These are phyloP conservation scores for Misgurnus anguillicaudatus DNA, from an alignment of 2,113 vertebrate genomes.

Conservation along the genomic window DNA sequence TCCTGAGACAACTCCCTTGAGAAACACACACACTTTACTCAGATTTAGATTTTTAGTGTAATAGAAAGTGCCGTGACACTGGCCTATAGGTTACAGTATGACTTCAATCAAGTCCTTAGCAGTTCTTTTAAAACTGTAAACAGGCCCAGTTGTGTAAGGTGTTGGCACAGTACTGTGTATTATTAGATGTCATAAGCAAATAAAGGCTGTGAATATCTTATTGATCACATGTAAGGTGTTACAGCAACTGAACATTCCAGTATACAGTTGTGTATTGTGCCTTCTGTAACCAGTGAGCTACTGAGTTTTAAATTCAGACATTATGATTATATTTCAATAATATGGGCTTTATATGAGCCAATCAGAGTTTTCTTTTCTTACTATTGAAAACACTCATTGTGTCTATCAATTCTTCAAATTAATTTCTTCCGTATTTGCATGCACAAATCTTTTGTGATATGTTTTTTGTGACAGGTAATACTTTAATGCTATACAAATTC, in stretches of 20 bases:
- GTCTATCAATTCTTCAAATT: no score
- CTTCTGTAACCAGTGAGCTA: no score
- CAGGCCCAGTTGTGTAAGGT: slow-evolving; percentile 13
- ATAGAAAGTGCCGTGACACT: slow-evolving; percentile 52
- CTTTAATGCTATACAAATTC: no score
- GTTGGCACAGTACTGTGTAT: neutral
- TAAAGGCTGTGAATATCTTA: neutral
- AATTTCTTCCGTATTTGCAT: no score
- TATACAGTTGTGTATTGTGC: no score
- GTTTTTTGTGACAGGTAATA: no score
- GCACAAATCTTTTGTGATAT: no score
- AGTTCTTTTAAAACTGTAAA: slow-evolving; percentile 37
- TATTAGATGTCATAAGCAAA: neutral
- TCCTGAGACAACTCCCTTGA: neutral
- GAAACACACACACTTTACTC: neutral
- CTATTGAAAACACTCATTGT: neutral
- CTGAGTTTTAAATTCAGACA: no score
- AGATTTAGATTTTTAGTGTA: slow-evolving; percentile 53
- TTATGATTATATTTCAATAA: no score
- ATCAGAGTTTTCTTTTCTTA: neutral
- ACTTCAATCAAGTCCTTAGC: slow-evolving; percentile 66
- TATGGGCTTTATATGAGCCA: neutral
- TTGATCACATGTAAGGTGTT: neutral
- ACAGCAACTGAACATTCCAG: no score
- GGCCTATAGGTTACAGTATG: slow-evolving; percentile 60